These are phyloP conservation scores for Dryobates pubescens DNA, from an alignment of 2,797 vertebrate species.

Conservation along the genomic window DNA sequence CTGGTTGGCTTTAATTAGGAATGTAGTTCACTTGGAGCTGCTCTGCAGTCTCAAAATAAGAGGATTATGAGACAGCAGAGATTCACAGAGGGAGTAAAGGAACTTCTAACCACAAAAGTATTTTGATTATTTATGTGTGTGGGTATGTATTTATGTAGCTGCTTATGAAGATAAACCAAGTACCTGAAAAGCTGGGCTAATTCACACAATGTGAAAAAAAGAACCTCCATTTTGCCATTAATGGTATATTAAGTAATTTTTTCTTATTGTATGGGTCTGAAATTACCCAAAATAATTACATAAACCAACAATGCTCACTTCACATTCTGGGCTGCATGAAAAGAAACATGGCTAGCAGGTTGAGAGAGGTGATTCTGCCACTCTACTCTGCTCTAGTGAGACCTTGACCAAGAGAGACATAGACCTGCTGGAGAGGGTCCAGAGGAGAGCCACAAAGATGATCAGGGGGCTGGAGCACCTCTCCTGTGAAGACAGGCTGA, in stretches of 20 bases:
- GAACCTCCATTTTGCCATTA: not conserved
- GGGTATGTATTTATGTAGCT: not conserved
- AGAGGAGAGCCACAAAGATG: no score
- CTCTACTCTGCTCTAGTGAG: no score
- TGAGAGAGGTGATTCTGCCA: no score
- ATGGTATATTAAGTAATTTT: not conserved
- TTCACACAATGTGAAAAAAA: not conserved
- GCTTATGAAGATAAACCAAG: not conserved
- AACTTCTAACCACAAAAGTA: not conserved
- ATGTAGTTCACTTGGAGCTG: not conserved
- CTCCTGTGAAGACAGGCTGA: no score
- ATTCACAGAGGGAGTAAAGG: not conserved
- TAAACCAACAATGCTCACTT: no score
- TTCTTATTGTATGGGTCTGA: not conserved
- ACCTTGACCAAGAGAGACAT: no score
- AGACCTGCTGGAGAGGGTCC: no score
- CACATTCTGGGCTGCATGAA: no score
- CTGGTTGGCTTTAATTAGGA: not conserved
- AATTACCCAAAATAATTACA: not conserved
- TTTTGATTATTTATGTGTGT: not conserved
- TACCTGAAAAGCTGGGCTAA: not conserved
- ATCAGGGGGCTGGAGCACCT: no score
- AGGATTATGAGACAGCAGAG: not conserved
- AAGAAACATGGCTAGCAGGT: no score
- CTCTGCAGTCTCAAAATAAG: not conserved